A percentile compares a stretch with the other conserved stretches of the same genome.
phyloP scores from a whole-genome alignment of 2,113 vertebrate species.

The Murina feae region DNA sequence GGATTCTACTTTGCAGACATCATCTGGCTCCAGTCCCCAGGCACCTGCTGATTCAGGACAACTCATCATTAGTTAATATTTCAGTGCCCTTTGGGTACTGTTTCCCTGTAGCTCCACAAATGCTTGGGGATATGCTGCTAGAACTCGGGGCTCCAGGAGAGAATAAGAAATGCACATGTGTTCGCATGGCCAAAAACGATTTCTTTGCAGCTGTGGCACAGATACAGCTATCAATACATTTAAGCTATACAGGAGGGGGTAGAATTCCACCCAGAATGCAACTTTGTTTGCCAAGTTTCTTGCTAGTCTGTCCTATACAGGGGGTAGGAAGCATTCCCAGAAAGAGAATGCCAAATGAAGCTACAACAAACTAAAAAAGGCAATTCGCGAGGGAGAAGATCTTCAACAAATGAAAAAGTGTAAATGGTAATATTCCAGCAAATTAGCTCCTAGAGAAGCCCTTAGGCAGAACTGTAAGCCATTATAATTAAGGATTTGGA shows the following conservation, averaged over 20 bases:
- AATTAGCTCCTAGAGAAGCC: constrained; percentile 75
- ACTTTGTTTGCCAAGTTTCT: constrained; percentile 74
- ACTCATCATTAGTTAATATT: constrained; percentile 48
- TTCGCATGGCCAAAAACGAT: constrained; percentile 53
- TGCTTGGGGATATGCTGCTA: constrained; percentile 36
- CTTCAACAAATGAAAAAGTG: constrained; percentile 71
- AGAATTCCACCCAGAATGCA: constrained; percentile 70
- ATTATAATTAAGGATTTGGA: constrained; percentile 79
- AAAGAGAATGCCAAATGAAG: constrained; percentile 66
- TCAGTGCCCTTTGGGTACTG: constrained; percentile 11
- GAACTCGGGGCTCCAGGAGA: constrained; percentile 35
- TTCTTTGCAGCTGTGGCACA: constrained; percentile 68
- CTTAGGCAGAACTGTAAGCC: constrained; percentile 74
- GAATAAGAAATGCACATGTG: not conserved
- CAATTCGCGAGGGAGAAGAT: constrained; percentile 65
- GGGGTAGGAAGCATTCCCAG: constrained; percentile 69
- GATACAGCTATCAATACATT: constrained; percentile 62
- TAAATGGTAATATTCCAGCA: constrained; percentile 80
- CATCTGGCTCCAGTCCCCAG: not conserved
- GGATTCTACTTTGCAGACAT: not conserved
- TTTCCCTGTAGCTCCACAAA: constrained; percentile 34
- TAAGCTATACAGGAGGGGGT: constrained; percentile 48
- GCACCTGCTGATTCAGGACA: not conserved
- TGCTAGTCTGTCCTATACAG: constrained; percentile 59
- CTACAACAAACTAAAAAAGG: constrained; percentile 67